Evolutionary conservation across 30 jellyfish, hydroid and myxozoan genomes (phyloP), one percentile per base, ranked within the genome.

Genomic region (Pelagia noctiluca): DNA sequence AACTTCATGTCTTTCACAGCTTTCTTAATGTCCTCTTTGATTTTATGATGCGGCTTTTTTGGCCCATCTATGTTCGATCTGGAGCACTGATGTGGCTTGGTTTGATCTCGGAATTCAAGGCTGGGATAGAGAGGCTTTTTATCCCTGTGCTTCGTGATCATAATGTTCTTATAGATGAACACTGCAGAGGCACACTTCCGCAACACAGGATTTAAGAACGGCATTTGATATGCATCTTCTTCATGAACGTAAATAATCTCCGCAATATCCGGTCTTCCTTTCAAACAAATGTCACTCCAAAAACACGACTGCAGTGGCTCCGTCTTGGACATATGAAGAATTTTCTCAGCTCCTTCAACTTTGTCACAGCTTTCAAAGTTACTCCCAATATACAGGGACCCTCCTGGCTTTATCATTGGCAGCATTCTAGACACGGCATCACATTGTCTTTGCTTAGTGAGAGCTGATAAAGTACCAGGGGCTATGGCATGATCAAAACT

Each of bases 391-490:
- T 78, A 93, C 74, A 93, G 23, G 34, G 98, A 93, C 2, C 98
- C 98, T n/a, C 98, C 98, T 32, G 97, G 97, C 70, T 93, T 93
- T 12, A 93, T 47, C 86, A 93, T 33, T 10, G 98, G 98, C 18
- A 93, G 66, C 97, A 93, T 93, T 42, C 85, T 87, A 48, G 64
- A 80, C 19, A 93, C 71, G 0, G 97, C 78, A 47, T 75, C 65
- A 53, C 98, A 93, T 71, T 93, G 98, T 75, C 36, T 76, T 32
- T 80, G 89, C 50, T 78, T 81, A 0, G 95, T 33, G 36, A 67
- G 77, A 50, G 50, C 19, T 0, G 82, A 38, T 42, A 93, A 42
- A 46, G 89, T 66, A 33, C 87, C 92, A 24, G 84, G 96, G 12
- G 82, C 80, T 53, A 93, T 25, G 13, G 89, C 98, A 87, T 93